These are phyloP conservation scores for Elmis aenea DNA, from an alignment of 2,888 invertebrate genomes.

Conservation along the genomic window DNA sequence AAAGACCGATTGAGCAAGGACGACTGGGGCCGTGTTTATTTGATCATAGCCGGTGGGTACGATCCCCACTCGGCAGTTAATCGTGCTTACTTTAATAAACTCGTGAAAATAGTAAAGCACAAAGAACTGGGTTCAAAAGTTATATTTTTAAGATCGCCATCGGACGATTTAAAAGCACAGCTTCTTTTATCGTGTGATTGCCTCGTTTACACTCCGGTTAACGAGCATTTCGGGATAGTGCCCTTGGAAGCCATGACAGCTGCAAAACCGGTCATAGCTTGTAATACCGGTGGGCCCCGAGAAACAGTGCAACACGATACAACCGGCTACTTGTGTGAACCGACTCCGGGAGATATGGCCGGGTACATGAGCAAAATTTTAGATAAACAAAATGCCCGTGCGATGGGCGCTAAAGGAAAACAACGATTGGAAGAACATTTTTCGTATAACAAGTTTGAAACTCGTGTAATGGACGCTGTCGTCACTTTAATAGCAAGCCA, in stretches of 20 bases:
- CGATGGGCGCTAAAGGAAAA: constrained; percentile 72
- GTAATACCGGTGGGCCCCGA: constrained; percentile 90
- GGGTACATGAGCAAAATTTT: constrained; percentile 66
- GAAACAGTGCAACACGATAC: constrained; percentile 81
- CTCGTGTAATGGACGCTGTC: constrained; percentile 57
- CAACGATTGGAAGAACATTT: constrained; percentile 73
- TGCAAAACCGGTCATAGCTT: constrained; percentile 89
- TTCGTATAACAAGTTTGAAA: constrained; percentile 76
- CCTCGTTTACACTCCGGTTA: constrained; percentile 90
- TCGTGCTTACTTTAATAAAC: constrained; percentile 74
- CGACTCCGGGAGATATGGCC: constrained; percentile 67
- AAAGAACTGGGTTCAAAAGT: constrained; percentile 67
- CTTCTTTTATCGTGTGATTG: constrained; percentile 70
- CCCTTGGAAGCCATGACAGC: constrained; percentile 98
- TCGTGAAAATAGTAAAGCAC: constrained; percentile 61
- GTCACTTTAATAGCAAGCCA: no score
- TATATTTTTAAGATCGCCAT: constrained; percentile 81
- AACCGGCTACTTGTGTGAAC: constrained; percentile 77
- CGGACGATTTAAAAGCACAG: constrained; percentile 76
- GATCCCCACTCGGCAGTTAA: constrained; percentile 86
- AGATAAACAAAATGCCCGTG: constrained; percentile 55
- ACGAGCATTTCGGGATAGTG: constrained; percentile 99
- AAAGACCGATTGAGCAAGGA: constrained; percentile 50
- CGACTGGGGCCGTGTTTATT: constrained; percentile 65
- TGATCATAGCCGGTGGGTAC: constrained; percentile 95